Evolutionary conservation across 2,113 vertebrate genomes (phyloP).

Genomic region (Hippocampus mohnikei): DNA sequence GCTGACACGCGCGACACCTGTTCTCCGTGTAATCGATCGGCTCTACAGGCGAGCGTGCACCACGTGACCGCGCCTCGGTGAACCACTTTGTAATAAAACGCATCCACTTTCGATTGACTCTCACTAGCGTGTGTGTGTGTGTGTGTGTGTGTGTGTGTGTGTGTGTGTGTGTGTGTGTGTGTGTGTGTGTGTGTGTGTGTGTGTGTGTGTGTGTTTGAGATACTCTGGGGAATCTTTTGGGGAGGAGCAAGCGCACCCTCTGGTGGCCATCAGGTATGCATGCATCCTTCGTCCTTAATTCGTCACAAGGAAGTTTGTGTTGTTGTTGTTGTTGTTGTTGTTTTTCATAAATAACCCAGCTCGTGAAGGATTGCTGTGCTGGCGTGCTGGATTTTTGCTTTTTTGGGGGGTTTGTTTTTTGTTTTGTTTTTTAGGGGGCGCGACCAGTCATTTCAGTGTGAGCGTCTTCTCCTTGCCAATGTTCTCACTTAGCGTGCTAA

Average conservation of each 20-base stretch:
- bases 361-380: neutral
- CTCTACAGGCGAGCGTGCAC: neutral
- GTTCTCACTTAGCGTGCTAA: no score
- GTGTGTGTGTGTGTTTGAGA: no score
- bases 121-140: neutral
- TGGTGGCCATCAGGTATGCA: neutral
- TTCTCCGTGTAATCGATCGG: conserved; percentile 65
- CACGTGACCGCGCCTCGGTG: neutral
- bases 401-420: no score
- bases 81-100: neutral
- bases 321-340: neutral
- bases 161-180: no score
- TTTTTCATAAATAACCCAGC: neutral
- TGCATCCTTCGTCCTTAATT: neutral
- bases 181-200: no score
- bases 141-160: no score
- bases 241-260: neutral
- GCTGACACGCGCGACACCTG: conserved; percentile 62
- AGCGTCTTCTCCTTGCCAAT: neutral
- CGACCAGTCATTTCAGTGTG: neutral
- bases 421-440: neutral
- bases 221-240: conserved; percentile 2
- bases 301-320: neutral
- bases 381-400: neutral
- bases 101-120: conserved; percentile 3